Conservation (phyloP, 35 echinoderm and acorn worm genomes). For the Anneissia japonica region DNA sequence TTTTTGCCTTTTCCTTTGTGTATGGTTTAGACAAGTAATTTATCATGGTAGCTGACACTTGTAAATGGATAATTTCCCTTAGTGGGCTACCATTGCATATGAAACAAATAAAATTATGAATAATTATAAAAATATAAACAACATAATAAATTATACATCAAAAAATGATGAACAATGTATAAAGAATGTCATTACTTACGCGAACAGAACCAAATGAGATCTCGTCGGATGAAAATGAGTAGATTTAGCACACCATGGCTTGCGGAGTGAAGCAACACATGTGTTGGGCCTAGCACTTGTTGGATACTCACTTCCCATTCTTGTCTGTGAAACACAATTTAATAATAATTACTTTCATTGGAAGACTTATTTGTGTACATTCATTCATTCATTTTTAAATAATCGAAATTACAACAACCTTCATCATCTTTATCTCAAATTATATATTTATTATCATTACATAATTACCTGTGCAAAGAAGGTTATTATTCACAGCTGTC, state of each 20-base stretch:
- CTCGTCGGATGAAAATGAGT: constrained; percentile 73
- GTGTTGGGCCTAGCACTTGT: constrained; percentile 74
- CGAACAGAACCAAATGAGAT: constrained; percentile 97
- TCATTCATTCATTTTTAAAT: no score
- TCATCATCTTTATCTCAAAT: no score
- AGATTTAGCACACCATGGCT: constrained; percentile 65
- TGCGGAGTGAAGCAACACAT: constrained; percentile 81
- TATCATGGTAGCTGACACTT: not conserved
- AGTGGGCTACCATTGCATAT: not conserved
- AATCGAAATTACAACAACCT: no score
- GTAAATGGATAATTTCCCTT: not conserved
- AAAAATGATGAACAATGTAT: not conserved
- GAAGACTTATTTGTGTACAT: no score
- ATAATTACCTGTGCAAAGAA: no score
- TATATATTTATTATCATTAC: no score
- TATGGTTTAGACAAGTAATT: no score
- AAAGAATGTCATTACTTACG: constrained; percentile 47
- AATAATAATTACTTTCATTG: no score
- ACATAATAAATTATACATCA: not conserved
- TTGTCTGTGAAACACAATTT: constrained; percentile 19
- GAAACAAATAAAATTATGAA: not conserved
- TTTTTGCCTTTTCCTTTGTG: no score
- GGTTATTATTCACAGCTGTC: no score
- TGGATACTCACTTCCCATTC: constrained; percentile 86
- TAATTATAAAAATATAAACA: not conserved